Conservation (phyloP, 2,888 invertebrate genomes). For the Phorcus lineatus region DNA sequence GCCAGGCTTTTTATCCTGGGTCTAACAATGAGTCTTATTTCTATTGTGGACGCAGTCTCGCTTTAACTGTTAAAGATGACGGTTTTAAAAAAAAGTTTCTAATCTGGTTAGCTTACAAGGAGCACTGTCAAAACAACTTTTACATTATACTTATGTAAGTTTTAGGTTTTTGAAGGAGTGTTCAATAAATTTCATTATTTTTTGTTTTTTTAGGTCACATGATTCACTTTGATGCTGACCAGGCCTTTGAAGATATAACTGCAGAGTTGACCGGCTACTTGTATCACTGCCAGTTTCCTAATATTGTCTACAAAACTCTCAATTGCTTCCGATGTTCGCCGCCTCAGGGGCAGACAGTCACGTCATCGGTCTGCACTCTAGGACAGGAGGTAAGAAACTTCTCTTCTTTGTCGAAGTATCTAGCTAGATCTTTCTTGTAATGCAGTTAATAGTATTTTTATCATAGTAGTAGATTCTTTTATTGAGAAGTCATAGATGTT, state of each 20-base stretch:
- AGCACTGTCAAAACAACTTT: too few relatives aligned
- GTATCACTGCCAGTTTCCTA: slow-evolving; percentile 68
- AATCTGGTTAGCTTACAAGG: too few relatives aligned
- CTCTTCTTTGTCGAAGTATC: background rate
- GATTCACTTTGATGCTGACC: slow-evolving; percentile 64
- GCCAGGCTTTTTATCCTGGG: too few relatives aligned
- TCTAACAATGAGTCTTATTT: too few relatives aligned
- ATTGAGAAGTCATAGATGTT: background rate
- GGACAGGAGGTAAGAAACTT: slow-evolving; percentile 53
- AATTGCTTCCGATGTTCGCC: slow-evolving; percentile 58
- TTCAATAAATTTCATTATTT: background rate
- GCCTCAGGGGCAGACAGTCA: slow-evolving; percentile 23
- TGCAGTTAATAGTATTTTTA: background rate
- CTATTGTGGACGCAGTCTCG: too few relatives aligned
- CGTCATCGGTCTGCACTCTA: slow-evolving; percentile 49
- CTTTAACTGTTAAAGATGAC: too few relatives aligned
- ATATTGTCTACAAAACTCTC: slow-evolving; percentile 60
- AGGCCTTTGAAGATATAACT: slow-evolving; percentile 56
- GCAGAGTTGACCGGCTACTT: slow-evolving; percentile 57
- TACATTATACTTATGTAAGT: too few relatives aligned
- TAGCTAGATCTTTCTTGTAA: too few relatives aligned
- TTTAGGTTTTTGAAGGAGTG: too few relatives aligned
- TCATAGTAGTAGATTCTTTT: background rate
- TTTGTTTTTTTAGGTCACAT: slow-evolving; percentile 56
- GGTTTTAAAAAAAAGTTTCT: too few relatives aligned